phyloP scores from a whole-genome alignment of 64 coral and sea anemone species.

The Dendronephthya gigantea region DNA sequence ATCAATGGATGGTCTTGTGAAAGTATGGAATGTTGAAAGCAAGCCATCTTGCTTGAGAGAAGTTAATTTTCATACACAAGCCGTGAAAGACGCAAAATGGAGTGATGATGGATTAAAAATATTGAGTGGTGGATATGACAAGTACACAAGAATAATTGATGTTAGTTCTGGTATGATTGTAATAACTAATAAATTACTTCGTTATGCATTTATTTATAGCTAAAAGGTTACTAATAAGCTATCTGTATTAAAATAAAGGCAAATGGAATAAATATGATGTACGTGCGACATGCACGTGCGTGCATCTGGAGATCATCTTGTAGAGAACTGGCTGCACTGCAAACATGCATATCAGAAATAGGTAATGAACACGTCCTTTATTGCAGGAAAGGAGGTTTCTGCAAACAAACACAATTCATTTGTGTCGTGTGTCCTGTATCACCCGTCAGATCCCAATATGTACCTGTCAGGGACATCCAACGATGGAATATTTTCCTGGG shows the following conservation, averaged over 20 bases:
- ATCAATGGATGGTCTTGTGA: slow-evolving; percentile 66
- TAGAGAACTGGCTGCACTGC: too few relatives aligned
- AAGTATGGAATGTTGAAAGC: slow-evolving; percentile 56
- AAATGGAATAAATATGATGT: too few relatives aligned
- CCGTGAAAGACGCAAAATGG: slow-evolving; percentile 77
- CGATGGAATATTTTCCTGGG: slow-evolving; percentile 82
- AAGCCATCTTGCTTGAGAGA: slow-evolving; percentile 17
- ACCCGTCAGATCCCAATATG: slow-evolving; percentile 47
- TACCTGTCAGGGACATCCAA: slow-evolving; percentile 73
- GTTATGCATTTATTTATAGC: too few relatives aligned
- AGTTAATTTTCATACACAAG: slow-evolving; percentile 46
- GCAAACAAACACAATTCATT: slow-evolving; percentile 58
- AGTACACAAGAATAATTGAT: slow-evolving; percentile 53
- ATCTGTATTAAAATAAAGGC: too few relatives aligned
- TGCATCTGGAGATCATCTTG: too few relatives aligned
- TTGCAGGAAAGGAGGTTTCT: not conserved
- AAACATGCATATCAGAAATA: too few relatives aligned
- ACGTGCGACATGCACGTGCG: too few relatives aligned
- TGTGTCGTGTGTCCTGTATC: slow-evolving; percentile 68
- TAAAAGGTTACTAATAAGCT: too few relatives aligned
- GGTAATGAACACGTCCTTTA: not conserved
- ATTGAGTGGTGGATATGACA: slow-evolving; percentile 91
- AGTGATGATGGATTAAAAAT: slow-evolving; percentile 47
- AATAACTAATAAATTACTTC: not conserved
- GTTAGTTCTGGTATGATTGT: slow-evolving; percentile 48